Percentiles rank a stretch among this genome's conserved stretches.
Conservation (phyloP, 2,888 invertebrate genomes). For the Chymomyza fuscimana region DNA sequence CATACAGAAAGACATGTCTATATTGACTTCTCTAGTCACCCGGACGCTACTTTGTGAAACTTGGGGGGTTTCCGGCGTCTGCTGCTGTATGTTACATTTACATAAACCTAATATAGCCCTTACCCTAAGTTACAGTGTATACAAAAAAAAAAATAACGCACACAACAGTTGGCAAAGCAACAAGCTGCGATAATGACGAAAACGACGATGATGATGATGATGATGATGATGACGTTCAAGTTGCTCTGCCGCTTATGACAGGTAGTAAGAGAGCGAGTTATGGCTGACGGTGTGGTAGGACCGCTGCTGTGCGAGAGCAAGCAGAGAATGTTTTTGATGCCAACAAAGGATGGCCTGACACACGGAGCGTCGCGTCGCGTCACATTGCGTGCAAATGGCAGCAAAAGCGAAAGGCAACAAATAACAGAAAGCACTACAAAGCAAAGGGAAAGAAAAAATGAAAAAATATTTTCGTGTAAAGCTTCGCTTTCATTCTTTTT, state of each 20-base stretch:
- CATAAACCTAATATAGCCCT: background rate
- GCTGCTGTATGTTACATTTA: background rate
- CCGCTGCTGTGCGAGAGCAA: background rate
- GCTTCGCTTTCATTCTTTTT: background rate
- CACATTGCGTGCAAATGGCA: background rate
- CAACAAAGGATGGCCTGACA: background rate
- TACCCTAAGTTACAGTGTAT: background rate
- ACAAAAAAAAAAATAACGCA: background rate
- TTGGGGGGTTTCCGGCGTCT: no score
- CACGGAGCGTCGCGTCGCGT: background rate
- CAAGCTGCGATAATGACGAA: slow-evolving; percentile 64
- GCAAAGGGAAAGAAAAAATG: slow-evolving; percentile 2
- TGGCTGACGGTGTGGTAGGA: background rate
- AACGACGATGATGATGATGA: slow-evolving; percentile 46
- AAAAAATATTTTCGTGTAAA: background rate
- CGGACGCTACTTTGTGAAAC: no score
- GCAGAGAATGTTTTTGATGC: background rate
- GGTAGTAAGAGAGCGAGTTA: slow-evolving; percentile 10
- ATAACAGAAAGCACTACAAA: slow-evolving; percentile 1
- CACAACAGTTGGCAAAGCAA: slow-evolving; percentile 68
- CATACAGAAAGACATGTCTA: no score
- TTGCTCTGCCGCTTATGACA: slow-evolving; percentile 18
- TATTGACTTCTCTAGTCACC: no score
- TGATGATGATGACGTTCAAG: slow-evolving; percentile 48
- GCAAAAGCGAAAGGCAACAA: slow-evolving; percentile 1